Conservation (phyloP, 2,113 vertebrate species). For the Verasper variegatus region DNA sequence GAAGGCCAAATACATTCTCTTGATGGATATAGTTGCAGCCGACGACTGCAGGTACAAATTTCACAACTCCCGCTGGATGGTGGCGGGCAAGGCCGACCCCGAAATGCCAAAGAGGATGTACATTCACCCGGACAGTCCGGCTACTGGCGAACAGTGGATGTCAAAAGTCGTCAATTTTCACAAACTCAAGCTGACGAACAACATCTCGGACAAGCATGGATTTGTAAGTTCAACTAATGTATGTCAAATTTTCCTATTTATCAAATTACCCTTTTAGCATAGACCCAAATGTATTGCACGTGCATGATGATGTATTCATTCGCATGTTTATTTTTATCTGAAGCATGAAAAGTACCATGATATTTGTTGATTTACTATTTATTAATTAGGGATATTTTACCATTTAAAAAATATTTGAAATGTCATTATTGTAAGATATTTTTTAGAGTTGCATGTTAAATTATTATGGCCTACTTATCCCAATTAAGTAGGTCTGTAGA, state of each 20-base stretch:
- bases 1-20: constrained; percentile 98
- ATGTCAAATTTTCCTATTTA: constrained; percentile 74
- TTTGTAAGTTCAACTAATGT: constrained; percentile 92
- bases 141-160: constrained; percentile 99
- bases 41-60: constrained; percentile 99
- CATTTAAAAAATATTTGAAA: background rate
- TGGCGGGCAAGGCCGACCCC: constrained; percentile 98
- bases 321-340: background rate
- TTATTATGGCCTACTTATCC: constrained; percentile 10
- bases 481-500: too few species aligned
- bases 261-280: constrained; percentile 44
- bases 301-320: constrained; percentile 8
- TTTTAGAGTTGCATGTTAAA: background rate
- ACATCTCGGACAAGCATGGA: constrained; percentile 99
- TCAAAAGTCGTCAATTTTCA: constrained; percentile 99
- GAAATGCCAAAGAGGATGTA: constrained; percentile 99
- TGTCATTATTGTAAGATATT: background rate
- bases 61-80: constrained; percentile 99
- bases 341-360: background rate
- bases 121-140: constrained; percentile 98
- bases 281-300: background rate
- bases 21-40: constrained; percentile 99
- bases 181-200: constrained; percentile 99
- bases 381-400: background rate
- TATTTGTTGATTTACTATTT: background rate